A percentile compares a stretch with the other conserved stretches of the same genome.
Conservation (phyloP, 35 echinoderm and acorn worm genomes). For the Diadema setosum region DNA sequence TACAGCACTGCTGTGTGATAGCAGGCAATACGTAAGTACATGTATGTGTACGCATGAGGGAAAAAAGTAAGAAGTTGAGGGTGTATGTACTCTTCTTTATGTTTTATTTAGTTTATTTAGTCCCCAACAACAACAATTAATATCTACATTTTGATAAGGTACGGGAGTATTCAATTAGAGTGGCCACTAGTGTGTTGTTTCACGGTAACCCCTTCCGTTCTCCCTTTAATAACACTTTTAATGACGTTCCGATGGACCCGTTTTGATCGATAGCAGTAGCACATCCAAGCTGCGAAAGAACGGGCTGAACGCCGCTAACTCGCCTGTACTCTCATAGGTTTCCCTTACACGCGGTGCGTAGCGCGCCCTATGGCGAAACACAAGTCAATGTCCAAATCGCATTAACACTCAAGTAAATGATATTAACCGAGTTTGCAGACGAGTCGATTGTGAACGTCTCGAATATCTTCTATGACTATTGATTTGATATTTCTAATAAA, state of each 20-base stretch:
- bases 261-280: not conserved
- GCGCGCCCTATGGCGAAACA: not conserved
- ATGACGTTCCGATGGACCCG: not conserved
- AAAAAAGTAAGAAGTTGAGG: too few relatives aligned
- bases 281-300: not conserved
- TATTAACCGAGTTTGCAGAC: not conserved
- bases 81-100: too few relatives aligned
- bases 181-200: too few relatives aligned
- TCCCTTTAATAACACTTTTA: too few relatives aligned
- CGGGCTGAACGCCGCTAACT: not conserved
- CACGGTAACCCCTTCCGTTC: not conserved
- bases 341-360: not conserved
- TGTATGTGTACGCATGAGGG: too few relatives aligned
- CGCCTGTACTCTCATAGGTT: not conserved
- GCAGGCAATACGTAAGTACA: too few relatives aligned
- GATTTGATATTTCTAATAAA: not conserved
- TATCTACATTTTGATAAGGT: too few relatives aligned
- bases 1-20: too few relatives aligned
- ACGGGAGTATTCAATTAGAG: too few relatives aligned
- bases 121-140: too few relatives aligned
- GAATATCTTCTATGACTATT: not conserved
- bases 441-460: not conserved
- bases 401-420: slow-evolving; percentile 9
- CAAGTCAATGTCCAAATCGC: not conserved
- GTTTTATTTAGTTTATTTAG: too few relatives aligned